Conservation (phyloP, 2,888 invertebrate genomes). For the Pyrrhosoma nymphula region DNA sequence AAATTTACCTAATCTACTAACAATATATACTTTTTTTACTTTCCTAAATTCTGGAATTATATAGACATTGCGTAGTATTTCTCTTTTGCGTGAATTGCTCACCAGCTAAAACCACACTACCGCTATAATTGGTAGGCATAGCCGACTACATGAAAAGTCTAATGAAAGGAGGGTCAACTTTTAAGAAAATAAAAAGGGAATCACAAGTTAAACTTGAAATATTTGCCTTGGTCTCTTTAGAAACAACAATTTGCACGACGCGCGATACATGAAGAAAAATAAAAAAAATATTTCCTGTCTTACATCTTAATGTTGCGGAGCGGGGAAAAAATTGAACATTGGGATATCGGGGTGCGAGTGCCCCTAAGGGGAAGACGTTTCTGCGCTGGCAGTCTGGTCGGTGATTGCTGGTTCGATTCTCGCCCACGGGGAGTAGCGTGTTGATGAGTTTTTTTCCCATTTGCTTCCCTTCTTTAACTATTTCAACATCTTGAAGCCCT, state of each 20-base stretch:
- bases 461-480: neutral
- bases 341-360: neutral
- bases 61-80: too few species aligned
- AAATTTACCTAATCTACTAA: too few species aligned
- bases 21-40: too few species aligned
- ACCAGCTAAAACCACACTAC: too few species aligned
- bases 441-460: neutral
- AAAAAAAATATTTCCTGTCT: neutral
- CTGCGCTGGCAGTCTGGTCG: neutral
- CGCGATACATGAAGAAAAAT: neutral
- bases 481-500: neutral
- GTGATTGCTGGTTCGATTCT: constrained; percentile 41
- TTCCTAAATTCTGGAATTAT: too few species aligned
- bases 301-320: neutral
- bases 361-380: neutral
- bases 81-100: too few species aligned
- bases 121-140: too few species aligned
- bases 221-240: neutral
- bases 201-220: neutral
- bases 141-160: too few species aligned
- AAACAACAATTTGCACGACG: neutral
- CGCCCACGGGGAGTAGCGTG: neutral
- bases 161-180: too few species aligned
- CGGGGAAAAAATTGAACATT: neutral
- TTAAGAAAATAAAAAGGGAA: too few species aligned